Evolutionary conservation across 2,797 vertebrate species (phyloP).

Genomic region (Brachyalestes nurse): DNA sequence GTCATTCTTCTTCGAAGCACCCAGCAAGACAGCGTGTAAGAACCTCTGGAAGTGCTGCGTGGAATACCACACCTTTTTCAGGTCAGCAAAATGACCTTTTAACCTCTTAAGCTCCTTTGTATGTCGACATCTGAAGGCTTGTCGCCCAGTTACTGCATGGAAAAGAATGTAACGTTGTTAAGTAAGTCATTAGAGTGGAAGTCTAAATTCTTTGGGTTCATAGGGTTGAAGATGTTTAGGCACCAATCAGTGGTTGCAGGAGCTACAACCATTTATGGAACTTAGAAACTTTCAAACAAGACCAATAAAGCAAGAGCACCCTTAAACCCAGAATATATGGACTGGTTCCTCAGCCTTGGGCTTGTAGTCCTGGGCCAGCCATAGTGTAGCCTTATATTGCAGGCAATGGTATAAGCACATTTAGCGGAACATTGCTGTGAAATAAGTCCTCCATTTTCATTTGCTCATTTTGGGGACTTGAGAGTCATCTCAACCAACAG

Average conservation of each 20-base stretch:
- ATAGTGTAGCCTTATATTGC: neutral
- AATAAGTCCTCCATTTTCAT: no score
- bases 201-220: neutral
- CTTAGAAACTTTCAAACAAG: neutral
- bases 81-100: conserved; percentile 54
- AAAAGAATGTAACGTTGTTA: neutral
- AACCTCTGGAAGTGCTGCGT: conserved; percentile 90
- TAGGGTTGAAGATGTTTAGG: neutral
- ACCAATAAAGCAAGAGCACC: neutral
- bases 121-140: neutral
- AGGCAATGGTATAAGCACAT: neutral
- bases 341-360: neutral
- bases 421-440: no score
- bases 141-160: neutral
- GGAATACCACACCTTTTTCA: conserved; percentile 89
- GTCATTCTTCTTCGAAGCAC: conserved; percentile 89
- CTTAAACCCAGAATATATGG: neutral
- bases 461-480: no score
- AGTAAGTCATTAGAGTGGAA: neutral
- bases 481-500: no score
- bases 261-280: neutral
- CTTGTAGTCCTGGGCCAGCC: neutral
- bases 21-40: conserved; percentile 83
- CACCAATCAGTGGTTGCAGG: neutral
- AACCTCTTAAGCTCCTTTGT: neutral